Evolutionary conservation across 2,113 vertebrate genomes (phyloP), one percentile per base, ranked within the genome.

Genomic region (Micronycteris hirsuta): DNA sequence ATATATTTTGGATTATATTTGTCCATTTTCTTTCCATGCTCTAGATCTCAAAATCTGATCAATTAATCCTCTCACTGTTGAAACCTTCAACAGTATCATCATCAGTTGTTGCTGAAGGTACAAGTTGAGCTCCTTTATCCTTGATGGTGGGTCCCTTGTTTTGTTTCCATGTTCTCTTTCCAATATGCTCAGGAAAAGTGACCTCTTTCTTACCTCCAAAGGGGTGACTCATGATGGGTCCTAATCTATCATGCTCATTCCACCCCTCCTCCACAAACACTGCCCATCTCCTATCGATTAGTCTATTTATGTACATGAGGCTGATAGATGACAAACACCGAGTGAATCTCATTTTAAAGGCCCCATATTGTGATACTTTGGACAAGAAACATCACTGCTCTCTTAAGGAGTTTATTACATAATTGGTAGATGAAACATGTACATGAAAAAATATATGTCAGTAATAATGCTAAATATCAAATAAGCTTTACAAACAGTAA

Each of bases 401-500:
- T 70, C 41, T 90, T 36, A 58, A 71, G 52, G 49, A 77, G 17
- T 76, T 82, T 78, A 80, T 82, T 86, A 81, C 2, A 56, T 67
- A 80, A 41, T 84, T 94, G 17, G 2, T 95, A 92, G n/a, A 65
- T 54, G 76, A 88, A 80, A 13, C 7, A 9, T 9, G 14, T 33
- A 28, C 41, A n/a, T 88, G 24, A 70, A 71, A 71, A 83, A 86
- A 61, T 22, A 28, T 61, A 45, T 86, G 49, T 90, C 36, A 78
- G 67, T 81, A 89, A 58, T 86, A 65, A 92, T 93, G 38, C 15
- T 73, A 94, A 95, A 49, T 41, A 71, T 24, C 56, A 93, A 94
- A 87, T 70, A 89, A 76, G 38, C 26, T 77, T 95, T 88, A 49
- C 22, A 56, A 70, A 80, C 47, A 89, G 49, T 83, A 95, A 52